A percentile compares a stretch with the other conserved stretches of the same genome.
Evolutionary conservation across 2,888 invertebrate species (phyloP).

Genomic region (Chirona hameri): DNA sequence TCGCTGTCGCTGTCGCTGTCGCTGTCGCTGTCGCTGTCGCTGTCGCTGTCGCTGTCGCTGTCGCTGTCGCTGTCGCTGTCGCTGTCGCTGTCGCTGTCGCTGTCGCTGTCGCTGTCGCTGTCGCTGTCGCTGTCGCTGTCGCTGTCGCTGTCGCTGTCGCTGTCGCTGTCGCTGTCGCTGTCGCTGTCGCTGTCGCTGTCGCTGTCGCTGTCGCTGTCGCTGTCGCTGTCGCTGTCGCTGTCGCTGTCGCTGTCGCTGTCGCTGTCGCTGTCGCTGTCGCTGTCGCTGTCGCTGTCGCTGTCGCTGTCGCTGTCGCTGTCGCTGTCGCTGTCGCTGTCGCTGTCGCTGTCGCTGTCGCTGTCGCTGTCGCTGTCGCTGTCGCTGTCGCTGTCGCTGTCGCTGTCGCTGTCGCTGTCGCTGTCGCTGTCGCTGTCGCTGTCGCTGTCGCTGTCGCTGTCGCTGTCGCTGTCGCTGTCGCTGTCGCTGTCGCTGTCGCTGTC

Average conservation of each 20-base stretch:
- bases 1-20: conserved; percentile 5
- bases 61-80: conserved; percentile 23
- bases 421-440: background rate
- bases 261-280: background rate
- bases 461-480: background rate
- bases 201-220: conserved; percentile 22
- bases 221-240: conserved; percentile 22
- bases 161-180: conserved; percentile 22
- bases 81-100: conserved; percentile 22
- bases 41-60: conserved; percentile 11
- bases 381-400: background rate
- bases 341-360: background rate
- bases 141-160: conserved; percentile 22
- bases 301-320: background rate
- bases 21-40: conserved; percentile 22
- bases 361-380: background rate
- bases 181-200: conserved; percentile 22
- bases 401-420: background rate
- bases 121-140: conserved; percentile 22
- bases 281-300: background rate
- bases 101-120: conserved; percentile 22
- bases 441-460: background rate
- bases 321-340: background rate
- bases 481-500: background rate
- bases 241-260: background rate